Evolutionary conservation across 2,797 vertebrate genomes (phyloP).

Genomic region (Pempheris klunzingeri): DNA sequence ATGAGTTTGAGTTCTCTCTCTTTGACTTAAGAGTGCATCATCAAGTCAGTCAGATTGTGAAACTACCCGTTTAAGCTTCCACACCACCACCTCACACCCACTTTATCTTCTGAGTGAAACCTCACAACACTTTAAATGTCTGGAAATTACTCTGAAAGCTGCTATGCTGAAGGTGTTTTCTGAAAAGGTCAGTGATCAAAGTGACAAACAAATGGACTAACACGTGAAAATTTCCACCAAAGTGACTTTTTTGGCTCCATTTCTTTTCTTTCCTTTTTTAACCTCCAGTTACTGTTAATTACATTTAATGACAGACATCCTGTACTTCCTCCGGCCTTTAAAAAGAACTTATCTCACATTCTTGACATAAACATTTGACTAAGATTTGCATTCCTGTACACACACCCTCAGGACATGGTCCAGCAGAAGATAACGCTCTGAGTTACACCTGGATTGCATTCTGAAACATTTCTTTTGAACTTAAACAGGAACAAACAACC

Average conservation of each 20-base stretch:
- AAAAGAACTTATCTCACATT: constrained; percentile 6
- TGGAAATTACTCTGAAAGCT: constrained; percentile 32
- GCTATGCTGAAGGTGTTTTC: constrained; percentile 18
- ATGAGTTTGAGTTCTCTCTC: background rate
- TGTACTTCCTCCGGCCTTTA: background rate
- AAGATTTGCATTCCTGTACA: constrained; percentile 50
- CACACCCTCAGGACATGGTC: background rate
- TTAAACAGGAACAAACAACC: background rate
- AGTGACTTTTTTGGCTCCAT: constrained; percentile 26
- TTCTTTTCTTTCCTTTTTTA: constrained; percentile 2
- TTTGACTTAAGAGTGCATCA: background rate
- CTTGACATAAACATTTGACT: constrained; percentile 48
- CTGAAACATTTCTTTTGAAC: background rate
- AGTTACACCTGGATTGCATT: background rate
- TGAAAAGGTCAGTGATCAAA: constrained; percentile 42
- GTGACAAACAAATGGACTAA: constrained; percentile 8
- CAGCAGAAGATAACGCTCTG: background rate
- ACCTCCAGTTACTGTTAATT: background rate
- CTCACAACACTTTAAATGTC: constrained; percentile 6
- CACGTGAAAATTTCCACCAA: constrained; percentile 27
- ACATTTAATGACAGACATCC: background rate
- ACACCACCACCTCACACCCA: constrained; percentile 11
- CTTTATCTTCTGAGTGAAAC: constrained; percentile 1
- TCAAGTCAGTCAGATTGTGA: background rate
- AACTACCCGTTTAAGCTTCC: background rate